Evolutionary conservation across 2,888 invertebrate species (phyloP), one percentile per base, ranked within the genome.

Genomic region (Oligia strigilis): DNA sequence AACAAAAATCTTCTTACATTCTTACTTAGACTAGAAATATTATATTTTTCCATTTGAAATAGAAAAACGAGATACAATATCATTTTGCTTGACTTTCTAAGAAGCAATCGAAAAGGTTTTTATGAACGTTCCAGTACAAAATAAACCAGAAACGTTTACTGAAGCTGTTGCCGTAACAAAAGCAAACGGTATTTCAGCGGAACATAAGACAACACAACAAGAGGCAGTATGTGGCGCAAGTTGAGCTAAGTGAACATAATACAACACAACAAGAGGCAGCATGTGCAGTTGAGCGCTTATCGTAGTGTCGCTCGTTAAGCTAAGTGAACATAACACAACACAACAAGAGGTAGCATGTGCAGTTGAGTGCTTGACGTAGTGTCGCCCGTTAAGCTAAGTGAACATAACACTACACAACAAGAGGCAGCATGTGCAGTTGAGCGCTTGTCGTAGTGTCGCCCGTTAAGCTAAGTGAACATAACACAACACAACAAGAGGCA

Each of bases 11-110:
- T 55, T 72, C 72, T 65, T 73, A 73, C 65, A 19, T 62, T 36
- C 46, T 64, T 72, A 67, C 62, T 72, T 19, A 79, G 29, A 72
- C 49, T 40, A 67, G 46, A 72, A 84, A 84, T 84, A 58, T 84
- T 49, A 58, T 70, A 75, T 75, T 67, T 78, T 58, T 67, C 71
- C 58, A 66, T 82, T 82, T 64, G 40, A 58, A 81, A 73, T 69
- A 52, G 3, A 69, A 40, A 36, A 40, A 65, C 23, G 9, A 11
- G 36, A 69, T 23, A 40, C 58, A 40, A 72, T 72, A 67, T 78
- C 11, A 23, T 69, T 73, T 75, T 40, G 6, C 40, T 74, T 29
- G 23, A 77, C 29, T 67, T 72, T 67, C 11, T 55, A 29, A 66
- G 58, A 43, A n/a, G 65, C 40, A 65, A 43, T 69, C 17, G 14